Conservation (phyloP, 1,140 invertebrate species). For the Tetramorium simillimum region DNA sequence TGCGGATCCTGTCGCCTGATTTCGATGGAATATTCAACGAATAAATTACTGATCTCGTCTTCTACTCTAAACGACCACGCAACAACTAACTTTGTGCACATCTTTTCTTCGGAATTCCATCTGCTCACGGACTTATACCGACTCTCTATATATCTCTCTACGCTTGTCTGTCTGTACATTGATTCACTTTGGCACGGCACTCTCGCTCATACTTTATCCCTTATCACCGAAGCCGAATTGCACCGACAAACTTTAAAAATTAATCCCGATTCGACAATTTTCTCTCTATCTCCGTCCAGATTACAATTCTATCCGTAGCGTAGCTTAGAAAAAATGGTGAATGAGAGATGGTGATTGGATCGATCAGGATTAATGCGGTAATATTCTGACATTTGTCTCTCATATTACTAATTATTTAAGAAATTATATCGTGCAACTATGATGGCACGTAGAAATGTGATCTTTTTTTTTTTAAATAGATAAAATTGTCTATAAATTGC, state of each 20-base stretch:
- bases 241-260: slow-evolving; percentile 32
- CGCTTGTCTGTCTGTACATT: slow-evolving; percentile 74
- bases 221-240: slow-evolving; percentile 42
- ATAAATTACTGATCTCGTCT: slow-evolving; percentile 26
- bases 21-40: slow-evolving; percentile 4
- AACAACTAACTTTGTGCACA: slow-evolving; percentile 49
- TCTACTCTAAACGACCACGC: slow-evolving; percentile 49
- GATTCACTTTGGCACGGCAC: slow-evolving; percentile 75
- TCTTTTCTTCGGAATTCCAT: slow-evolving; percentile 49
- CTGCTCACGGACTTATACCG: slow-evolving; percentile 51
- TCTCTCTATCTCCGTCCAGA: slow-evolving; percentile 21
- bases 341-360: slow-evolving; percentile 6
- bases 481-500: slow-evolving; percentile 11
- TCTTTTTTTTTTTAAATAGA: slow-evolving; percentile 4
- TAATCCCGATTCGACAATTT: slow-evolving; percentile 3
- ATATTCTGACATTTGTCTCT: slow-evolving; percentile 24
- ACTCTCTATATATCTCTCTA: slow-evolving; percentile 74
- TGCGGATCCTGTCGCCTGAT: slow-evolving; percentile 12
- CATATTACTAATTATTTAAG: slow-evolving; percentile 8
- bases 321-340: neutral
- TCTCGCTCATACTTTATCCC: slow-evolving; percentile 72
- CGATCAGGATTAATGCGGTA: neutral
- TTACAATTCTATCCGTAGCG: neutral
- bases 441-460: neutral
- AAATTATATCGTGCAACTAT: neutral